Evolutionary conservation across 2,888 invertebrate species (phyloP), one percentile per base, ranked within the genome.

Genomic region (Tenthredo mesomela): DNA sequence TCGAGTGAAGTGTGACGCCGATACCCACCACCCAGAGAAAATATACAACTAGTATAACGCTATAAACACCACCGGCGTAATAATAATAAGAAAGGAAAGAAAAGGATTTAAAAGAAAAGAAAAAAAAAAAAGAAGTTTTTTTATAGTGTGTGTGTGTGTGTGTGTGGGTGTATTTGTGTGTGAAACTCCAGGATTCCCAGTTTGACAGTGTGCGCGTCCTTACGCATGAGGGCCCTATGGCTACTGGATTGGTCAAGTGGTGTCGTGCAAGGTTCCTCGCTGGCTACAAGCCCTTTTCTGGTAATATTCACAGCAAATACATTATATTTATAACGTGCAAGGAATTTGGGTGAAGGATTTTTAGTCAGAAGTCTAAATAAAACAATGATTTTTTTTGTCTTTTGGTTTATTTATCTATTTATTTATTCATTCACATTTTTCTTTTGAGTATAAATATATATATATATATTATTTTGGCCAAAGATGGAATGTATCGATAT

Each of bases 161-260:
- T 84, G 87, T 71, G 78, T 86, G 85, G 82, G 84, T 87, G 87
- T 33, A 18, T 33, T 2, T 25, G 86, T 87, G 86, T 86, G 84
- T 43, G 85, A 33, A 84, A 54, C 47, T 33, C 47, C 25, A 33
- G 54, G 71, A 54, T 25, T 67, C 78, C 33, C 43, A 78, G 85
- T 85, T 84, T 84, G 85, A 85, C 80, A 82, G 88, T 89, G 88
- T 87, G 90, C 87, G 90, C 88, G 89, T 90, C 86, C 86, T 86
- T 87, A 89, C 90, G 90, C 89, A 92, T 92, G 92, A 92, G 91
- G 91, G 90, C 94, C 95, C 95, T 95, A 96, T 96, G 96, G 96
- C 96, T 94, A 95, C 95, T 94, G 96, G 96, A 95, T 95, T 96
- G 93, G 95, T 96, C 94, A 96, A 96, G 95, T 96, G 96, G 96